A percentile compares a stretch with the other conserved stretches of the same genome.
These are phyloP conservation scores for Isaurus tuberculatus DNA, from an alignment of 92 coral and sea anemone genomes.

Conservation along the genomic window DNA sequence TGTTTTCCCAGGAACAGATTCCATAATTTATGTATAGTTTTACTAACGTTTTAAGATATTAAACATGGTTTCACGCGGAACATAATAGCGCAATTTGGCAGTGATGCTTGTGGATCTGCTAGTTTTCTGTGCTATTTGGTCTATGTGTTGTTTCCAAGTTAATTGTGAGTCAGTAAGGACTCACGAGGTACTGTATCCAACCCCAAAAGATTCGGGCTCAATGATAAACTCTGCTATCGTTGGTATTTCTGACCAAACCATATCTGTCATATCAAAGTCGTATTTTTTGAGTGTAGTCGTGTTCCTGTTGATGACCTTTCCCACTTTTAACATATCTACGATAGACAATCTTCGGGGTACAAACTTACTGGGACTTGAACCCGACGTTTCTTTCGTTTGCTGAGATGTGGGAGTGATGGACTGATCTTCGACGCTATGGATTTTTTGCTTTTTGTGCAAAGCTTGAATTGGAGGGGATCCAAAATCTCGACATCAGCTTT, in stretches of 20 bases:
- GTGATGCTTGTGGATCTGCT: no score
- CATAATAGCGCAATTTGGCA: no score
- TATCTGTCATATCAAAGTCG: neutral
- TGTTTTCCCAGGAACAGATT: no score
- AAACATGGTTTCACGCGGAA: no score
- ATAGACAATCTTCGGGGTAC: slow-evolving; percentile 1
- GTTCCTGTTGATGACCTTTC: slow-evolving; percentile 2
- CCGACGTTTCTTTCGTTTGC: neutral
- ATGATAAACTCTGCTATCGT: neutral
- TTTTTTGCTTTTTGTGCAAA: neutral
- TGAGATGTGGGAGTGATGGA: neutral
- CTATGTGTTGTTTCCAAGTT: neutral
- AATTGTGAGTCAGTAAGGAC: slow-evolving; percentile 1
- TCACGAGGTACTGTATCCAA: neutral
- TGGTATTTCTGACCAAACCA: slow-evolving; percentile 11
- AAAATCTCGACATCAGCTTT: neutral
- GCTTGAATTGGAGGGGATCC: no score
- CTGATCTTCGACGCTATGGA: neutral
- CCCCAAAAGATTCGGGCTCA: neutral
- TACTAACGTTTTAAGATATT: no score
- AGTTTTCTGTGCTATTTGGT: no score
- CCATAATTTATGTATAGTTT: no score
- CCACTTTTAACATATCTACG: slow-evolving; percentile 23
- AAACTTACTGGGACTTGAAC: slow-evolving; percentile 5
- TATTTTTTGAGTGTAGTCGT: neutral